A percentile compares a stretch with the other conserved stretches of the same genome.
phyloP scores from a whole-genome alignment of 1,140 invertebrate genomes.

The Popillia japonica region DNA sequence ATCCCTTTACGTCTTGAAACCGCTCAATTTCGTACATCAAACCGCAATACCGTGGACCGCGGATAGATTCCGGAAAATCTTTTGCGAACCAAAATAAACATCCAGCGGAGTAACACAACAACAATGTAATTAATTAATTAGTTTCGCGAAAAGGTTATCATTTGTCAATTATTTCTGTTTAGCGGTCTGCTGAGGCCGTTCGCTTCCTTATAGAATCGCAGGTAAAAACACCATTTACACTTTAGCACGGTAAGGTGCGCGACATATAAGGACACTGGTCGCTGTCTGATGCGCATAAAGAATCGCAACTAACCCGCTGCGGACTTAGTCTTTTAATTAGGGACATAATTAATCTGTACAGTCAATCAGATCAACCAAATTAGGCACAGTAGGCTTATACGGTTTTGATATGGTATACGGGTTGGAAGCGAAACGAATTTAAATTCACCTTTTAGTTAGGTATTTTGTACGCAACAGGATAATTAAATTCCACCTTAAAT shows the following conservation, averaged over 20 bases:
- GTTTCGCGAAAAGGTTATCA: slow-evolving; percentile 49
- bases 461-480: slow-evolving; percentile 29
- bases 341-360: slow-evolving; percentile 50
- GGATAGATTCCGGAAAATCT: neutral
- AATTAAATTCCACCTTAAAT: slow-evolving; percentile 38
- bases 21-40: slow-evolving; percentile 5
- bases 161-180: slow-evolving; percentile 51
- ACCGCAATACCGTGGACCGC: neutral
- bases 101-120: neutral
- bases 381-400: slow-evolving; percentile 40
- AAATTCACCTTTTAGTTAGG: slow-evolving; percentile 33
- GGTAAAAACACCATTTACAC: slow-evolving; percentile 53
- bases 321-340: slow-evolving; percentile 50
- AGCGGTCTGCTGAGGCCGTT: slow-evolving; percentile 40
- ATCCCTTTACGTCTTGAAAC: slow-evolving; percentile 16
- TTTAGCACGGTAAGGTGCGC: slow-evolving; percentile 47
- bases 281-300: slow-evolving; percentile 10
- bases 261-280: slow-evolving; percentile 44
- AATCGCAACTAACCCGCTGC: slow-evolving; percentile 29
- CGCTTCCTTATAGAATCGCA: slow-evolving; percentile 47
- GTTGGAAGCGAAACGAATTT: slow-evolving; percentile 17
- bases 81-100: neutral
- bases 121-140: slow-evolving; percentile 52
- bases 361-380: slow-evolving; percentile 52
- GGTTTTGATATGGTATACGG: slow-evolving; percentile 23